These are phyloP conservation scores for Catostomus latipinnis DNA, from an alignment of 2,797 vertebrate genomes.

Conservation along the genomic window DNA sequence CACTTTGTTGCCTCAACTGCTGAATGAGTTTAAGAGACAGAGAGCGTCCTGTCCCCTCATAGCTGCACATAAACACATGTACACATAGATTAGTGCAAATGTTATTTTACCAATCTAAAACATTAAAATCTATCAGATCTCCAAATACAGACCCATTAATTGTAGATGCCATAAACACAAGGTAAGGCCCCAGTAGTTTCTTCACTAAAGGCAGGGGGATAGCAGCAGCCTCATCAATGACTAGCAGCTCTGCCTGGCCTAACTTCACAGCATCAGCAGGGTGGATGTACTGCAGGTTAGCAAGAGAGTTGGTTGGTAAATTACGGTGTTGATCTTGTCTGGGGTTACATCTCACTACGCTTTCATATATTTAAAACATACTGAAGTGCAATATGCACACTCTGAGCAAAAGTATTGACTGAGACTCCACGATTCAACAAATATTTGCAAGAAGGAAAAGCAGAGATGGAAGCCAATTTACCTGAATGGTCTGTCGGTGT, in stretches of 20 bases:
- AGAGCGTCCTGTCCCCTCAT: slow-evolving; percentile 95
- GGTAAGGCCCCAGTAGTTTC: slow-evolving; percentile 91
- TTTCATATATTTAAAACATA: not conserved
- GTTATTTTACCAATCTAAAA: not conserved
- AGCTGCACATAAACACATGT: slow-evolving; percentile 73
- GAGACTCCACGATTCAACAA: not conserved
- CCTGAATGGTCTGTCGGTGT: slow-evolving; percentile 98
- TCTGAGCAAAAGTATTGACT: not conserved
- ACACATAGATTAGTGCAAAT: not conserved
- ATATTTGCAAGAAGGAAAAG: not conserved
- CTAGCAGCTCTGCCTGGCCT: slow-evolving; percentile 94
- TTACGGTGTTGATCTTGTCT: not conserved
- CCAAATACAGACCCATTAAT: slow-evolving; percentile 88
- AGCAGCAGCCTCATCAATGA: slow-evolving; percentile 97
- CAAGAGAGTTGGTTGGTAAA: not conserved
- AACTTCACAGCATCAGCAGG: slow-evolving; percentile 93
- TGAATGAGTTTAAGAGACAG: slow-evolving; percentile 97
- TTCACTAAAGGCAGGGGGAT: slow-evolving; percentile 96
- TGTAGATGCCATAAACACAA: slow-evolving; percentile 98
- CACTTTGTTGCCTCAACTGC: slow-evolving; percentile 93
- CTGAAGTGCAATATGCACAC: not conserved
- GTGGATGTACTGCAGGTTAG: slow-evolving; percentile 88
- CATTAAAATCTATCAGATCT: not conserved
- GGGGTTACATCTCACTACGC: not conserved
- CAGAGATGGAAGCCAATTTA: slow-evolving; percentile 60